Evolutionary conservation across 2,797 vertebrate species (phyloP), one percentile per base, ranked within the genome.

Genomic region (Acropternis orthonyx): DNA sequence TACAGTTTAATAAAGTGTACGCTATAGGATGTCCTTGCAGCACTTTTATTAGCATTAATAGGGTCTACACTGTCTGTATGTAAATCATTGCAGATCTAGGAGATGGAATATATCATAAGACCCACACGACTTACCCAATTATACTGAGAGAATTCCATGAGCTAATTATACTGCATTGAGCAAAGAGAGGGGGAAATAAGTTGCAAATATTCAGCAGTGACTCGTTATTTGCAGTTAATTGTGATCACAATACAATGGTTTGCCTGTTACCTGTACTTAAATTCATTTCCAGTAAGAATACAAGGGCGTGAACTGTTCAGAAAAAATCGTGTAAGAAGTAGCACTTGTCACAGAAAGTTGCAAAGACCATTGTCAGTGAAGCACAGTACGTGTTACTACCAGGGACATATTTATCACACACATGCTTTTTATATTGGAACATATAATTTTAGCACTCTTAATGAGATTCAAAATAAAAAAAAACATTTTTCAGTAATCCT

Each of bases 61-160:
- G 61, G 87, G 92, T 87, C 93, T 96, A 95, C 95, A 88, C 88
- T 94, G 89, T 93, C 93, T 95, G 91, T 92, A 95, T 95, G 94
- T 77, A 82, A 93, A 95, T 89, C 91, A 88, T 21, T 89, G 85
- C 95, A 95, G 59, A 89, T 96, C 74, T 55, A 74, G 63, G 36
- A 78, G 73, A 87, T 43, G 59, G 82, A 80, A 92, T 89, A 51
- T 24, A 75, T 49, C 39, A 11, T 56, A 41, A n/a, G 77, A 80
- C 7, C 46, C 46, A 59, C 37, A 36, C 1, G 4, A 61, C 43
- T 54, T 86, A 55, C 27, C 44, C 88, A 89, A 65, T 43, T 44
- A 73, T 11, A 36, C 21, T 16, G 58, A 43, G 74, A 78, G 94
- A 88, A 88, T 91, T 48, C 61, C 72, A 49, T 11, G 49, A 85